Base-by-base conservation (phyloP, 2,113 vertebrate genomes). In the Mola mola region DNA sequence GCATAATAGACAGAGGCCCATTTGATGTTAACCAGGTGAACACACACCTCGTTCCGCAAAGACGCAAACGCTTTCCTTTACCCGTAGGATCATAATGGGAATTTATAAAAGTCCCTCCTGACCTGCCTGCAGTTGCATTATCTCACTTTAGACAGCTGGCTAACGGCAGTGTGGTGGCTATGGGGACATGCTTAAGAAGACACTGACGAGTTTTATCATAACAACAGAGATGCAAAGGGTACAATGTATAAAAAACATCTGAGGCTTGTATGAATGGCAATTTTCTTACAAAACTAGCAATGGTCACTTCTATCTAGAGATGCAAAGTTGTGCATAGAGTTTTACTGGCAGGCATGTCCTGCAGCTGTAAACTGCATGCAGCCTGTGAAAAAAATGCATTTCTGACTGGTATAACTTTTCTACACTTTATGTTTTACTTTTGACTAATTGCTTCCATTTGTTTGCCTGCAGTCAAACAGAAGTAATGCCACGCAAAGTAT, bases 131-230 rank as follows among this genome's bases (percentile, higher is more conserved):
- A 15, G 12, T 40, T 66, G 79, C 25, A 63, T 81, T 86, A 85
- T 78, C 77, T 78, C 66, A 56, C 57, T 89, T 88, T 88, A 82
- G 87, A 85, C 82, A 85, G 85, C 82, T 77, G 81, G 88, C 76
- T 86, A 79, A 82, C 60, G 73, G 81, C 83, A 79, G 56, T 16
- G 57, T 10, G 65, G 92, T 92, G 78, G 53, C 84, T 80, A 90
- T 90, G 86, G 90, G 82, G 88, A 93, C 88, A 8, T 71, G 41
- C 75, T 81, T 66, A 52, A 43, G 47, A 76, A 81, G 63, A 78
- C 58, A 74, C 66, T 49, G 66, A 86, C 44, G 41, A 19, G 29
- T 74, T 88, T 85, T 83, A 84, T 68, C 66, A 64, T 63, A 59
- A 49, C 41, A 70, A 79, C 36, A 36, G 17, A 67, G 41, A 71